Evolutionary conservation across 1,140 invertebrate genomes (phyloP), one percentile per base, ranked within the genome.

Genomic region (Zaprionus taronus): DNA sequence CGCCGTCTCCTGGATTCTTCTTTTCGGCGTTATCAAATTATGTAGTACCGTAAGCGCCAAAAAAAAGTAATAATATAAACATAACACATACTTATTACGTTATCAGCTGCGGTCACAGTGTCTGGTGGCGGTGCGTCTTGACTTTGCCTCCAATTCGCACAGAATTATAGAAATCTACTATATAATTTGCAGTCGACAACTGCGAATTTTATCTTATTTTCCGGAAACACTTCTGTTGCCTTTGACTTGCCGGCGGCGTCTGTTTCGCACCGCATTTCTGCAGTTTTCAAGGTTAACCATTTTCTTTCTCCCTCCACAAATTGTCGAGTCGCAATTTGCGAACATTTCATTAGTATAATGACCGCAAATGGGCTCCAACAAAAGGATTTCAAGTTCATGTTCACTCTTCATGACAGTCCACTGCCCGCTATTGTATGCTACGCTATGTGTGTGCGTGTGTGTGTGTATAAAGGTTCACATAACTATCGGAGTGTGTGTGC

Each of bases 371-470:
- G 71, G 57, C 20, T 6, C 22, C 64, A 69, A 85, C 84, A 89
- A 89, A 81, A 90, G 84, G 85, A 89, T 89, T 87, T 84, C 85
- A 90, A 89, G 75, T 89, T 87, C 84, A 84, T 56, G 74, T 83
- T 69, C 77, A 78, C 24, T 44, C 61, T 26, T 26, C 79, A 24
- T 72, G 71, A 68, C 67, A 76, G 53, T 57, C 55, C 67, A 58
- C 20, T 26, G 76, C 84, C 64, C 84, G 57, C 81, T 79, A 62
- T 89, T 89, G 84, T 89, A 90, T 89, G 85, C 84, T 90, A 84
- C 17, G 38, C 55, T 64, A 55, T 38, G 38, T 55, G 61, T 44
- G 55, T 77, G 65, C 61, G 53, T 28, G 26, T 28, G 38, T 62
- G 36, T 49, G 55, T 60, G 38, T 14, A 26, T 55, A 51, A 7